Evolutionary conservation across 2,888 invertebrate species (phyloP).

Genomic region (Plagodis dolabraria): DNA sequence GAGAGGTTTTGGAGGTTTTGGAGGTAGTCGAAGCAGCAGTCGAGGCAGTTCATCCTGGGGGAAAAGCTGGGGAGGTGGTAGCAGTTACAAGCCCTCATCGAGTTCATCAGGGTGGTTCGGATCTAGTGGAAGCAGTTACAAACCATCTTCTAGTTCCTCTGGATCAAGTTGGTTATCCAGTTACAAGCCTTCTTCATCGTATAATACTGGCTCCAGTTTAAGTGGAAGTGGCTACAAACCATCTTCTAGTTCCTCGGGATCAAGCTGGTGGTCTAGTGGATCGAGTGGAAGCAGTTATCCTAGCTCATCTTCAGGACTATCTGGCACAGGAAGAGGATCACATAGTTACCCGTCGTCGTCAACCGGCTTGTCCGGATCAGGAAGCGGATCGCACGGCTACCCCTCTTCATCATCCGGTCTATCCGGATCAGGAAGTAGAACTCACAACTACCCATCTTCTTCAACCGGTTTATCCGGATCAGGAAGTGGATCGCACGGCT

Average conservation of each 20-base stretch:
- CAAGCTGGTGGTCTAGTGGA: constrained; percentile 15
- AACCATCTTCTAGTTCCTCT: constrained; percentile 26
- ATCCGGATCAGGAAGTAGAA: constrained; percentile 33
- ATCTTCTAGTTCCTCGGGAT: constrained; percentile 18
- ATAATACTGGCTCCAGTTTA: constrained; percentile 30
- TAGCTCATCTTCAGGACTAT: constrained; percentile 19
- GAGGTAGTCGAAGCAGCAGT: constrained; percentile 43
- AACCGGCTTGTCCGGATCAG: neutral
- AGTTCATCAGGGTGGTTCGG: constrained; percentile 7
- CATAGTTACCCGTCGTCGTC: constrained; percentile 31
- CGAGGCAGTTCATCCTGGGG: constrained; percentile 39
- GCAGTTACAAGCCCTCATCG: constrained; percentile 13
- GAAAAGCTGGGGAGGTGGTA: constrained; percentile 30
- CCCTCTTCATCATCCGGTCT: constrained; percentile 32
- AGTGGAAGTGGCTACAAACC: constrained; percentile 28
- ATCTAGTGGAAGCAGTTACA: constrained; percentile 13
- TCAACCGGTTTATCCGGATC: constrained; percentile 14
- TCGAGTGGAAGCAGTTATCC: constrained; percentile 28
- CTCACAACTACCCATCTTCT: constrained; percentile 34
- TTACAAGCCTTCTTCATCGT: constrained; percentile 33
- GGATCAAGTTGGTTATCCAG: constrained; percentile 23
- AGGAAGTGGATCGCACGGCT: constrained; percentile 8
- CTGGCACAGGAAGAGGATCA: constrained; percentile 18
- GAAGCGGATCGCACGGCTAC: neutral
- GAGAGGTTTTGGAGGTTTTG: constrained; percentile 25